Base-by-base conservation (phyloP, 2,797 vertebrate genomes). In the Masticophis lateralis region DNA sequence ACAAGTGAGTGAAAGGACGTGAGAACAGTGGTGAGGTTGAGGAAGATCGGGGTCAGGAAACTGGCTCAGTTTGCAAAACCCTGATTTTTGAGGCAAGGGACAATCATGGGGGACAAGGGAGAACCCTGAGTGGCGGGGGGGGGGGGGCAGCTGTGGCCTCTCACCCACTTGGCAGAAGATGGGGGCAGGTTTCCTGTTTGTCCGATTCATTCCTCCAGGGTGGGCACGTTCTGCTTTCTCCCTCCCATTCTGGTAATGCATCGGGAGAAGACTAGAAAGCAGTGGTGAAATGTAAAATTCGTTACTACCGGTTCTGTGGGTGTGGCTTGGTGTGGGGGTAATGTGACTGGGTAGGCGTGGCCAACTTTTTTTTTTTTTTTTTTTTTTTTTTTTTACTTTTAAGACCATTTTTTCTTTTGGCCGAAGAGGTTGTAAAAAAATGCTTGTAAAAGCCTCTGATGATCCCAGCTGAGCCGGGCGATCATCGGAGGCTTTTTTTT, bases 1-100 rank as follows among this genome's bases (percentile, higher is more conserved):
- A 0, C 98, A 98, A 98, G 99, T 99, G 95, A 98, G 94, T 95
- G 93, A 94, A 8, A n/a, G 55, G 13, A 20, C 55, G 4, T 1
- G 32, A 47, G 55, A 32, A 5, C 8, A 12, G 53, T 0, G 2
- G n/a, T n/a, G 53, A 89, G n/a, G 32, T 37, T 18, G 61, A 51
- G 37, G 74, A 4, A 25, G 37, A 79, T 9, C 1, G 8, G 18
- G 22, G 74, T 79, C 37, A 43, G 74, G 74, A 47, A 83, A 47
- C 79, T 25, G 79, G 79, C 20, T 47, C 79, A 83, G 43, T 47
- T 83, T 83, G 74, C 74, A 47, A 47, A 83, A 47, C 20, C 20
- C 74, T 12, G 74, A 5, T 47, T 47, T 83, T 47, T 22, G 9
- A 43, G 37, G 37, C 20, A 9, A 47, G 22, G 22, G 79, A 11